These are phyloP conservation scores for Drosophila testacea DNA, from an alignment of 2,888 invertebrate genomes.

Conservation along the genomic window DNA sequence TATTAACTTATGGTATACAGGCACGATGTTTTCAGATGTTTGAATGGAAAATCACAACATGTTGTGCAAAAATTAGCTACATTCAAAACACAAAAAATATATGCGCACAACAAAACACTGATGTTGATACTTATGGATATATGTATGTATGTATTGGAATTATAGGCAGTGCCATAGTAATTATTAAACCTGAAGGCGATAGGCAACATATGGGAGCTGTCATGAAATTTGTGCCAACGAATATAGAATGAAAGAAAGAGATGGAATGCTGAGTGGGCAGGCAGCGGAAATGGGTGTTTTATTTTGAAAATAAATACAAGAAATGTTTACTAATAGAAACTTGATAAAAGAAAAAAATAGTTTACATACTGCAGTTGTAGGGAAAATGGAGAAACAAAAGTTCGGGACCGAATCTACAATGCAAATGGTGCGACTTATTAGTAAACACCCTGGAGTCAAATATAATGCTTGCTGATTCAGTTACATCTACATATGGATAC, in stretches of 20 bases:
- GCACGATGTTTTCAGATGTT: slow-evolving; percentile 8
- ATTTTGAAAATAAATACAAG: slow-evolving; percentile 48
- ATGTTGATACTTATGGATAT: no score
- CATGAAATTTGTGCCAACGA: slow-evolving; percentile 50
- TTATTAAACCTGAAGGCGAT: slow-evolving; percentile 43
- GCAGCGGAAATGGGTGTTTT: slow-evolving; percentile 62
- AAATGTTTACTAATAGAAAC: slow-evolving; percentile 70
- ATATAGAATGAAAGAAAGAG: slow-evolving; percentile 20
- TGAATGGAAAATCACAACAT: slow-evolving; percentile 25
- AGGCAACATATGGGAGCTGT: slow-evolving; percentile 66
- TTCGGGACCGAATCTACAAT: slow-evolving; percentile 62
- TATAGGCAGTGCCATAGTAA: slow-evolving; percentile 19
- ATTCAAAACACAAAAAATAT: slow-evolving; percentile 18
- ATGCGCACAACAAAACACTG: slow-evolving; percentile 21
- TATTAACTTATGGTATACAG: slow-evolving; percentile 5
- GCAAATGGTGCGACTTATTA: slow-evolving; percentile 71
- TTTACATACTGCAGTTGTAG: slow-evolving; percentile 62
- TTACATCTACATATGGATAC: slow-evolving; percentile 23
- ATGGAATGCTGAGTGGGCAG: slow-evolving; percentile 36
- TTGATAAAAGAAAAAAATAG: slow-evolving; percentile 53
- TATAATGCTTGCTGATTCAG: slow-evolving; percentile 23
- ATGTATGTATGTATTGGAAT: slow-evolving; percentile 8
- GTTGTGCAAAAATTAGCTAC: slow-evolving; percentile 45
- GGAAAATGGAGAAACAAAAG: slow-evolving; percentile 15
- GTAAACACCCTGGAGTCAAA: slow-evolving; percentile 53